A percentile compares a stretch with the other conserved stretches of the same genome.
phyloP scores from a whole-genome alignment of 1,140 invertebrate genomes.

The Palaemon carinicauda region DNA sequence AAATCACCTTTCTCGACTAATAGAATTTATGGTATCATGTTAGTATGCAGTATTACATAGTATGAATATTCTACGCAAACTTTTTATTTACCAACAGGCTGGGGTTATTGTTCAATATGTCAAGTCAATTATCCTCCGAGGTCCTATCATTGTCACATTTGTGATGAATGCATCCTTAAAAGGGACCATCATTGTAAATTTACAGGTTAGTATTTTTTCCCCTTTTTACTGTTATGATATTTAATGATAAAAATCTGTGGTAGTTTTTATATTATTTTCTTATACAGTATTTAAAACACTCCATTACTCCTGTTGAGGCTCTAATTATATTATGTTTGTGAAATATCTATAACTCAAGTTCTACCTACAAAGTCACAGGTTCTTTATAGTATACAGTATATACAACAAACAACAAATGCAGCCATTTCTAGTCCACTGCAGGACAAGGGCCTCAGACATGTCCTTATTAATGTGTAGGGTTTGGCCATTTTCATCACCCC shows the following conservation, averaged over 20 bases:
- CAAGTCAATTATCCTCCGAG: slow-evolving; percentile 45
- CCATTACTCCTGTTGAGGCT: too few species aligned
- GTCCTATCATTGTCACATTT: slow-evolving; percentile 40
- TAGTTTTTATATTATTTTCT: too few species aligned
- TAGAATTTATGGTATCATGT: not conserved
- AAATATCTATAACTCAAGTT: too few species aligned
- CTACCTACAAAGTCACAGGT: too few species aligned
- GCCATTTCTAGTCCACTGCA: too few species aligned
- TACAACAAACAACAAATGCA: too few species aligned
- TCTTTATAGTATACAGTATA: too few species aligned
- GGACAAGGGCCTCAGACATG: too few species aligned
- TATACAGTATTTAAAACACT: too few species aligned
- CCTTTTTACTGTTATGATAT: not conserved
- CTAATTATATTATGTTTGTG: too few species aligned
- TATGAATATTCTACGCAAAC: not conserved
- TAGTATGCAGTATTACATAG: not conserved
- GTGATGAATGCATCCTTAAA: slow-evolving; percentile 47
- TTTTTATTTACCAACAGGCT: not conserved
- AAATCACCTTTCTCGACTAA: not conserved
- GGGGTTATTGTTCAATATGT: slow-evolving; percentile 43
- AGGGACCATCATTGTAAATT: slow-evolving; percentile 47
- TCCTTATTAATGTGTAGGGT: too few species aligned
- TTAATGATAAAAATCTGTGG: not conserved
- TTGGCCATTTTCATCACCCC: too few species aligned
- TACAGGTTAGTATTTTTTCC: slow-evolving; percentile 12